Base-by-base conservation (phyloP, 2,113 vertebrate species). In the Myodes glareolus region DNA sequence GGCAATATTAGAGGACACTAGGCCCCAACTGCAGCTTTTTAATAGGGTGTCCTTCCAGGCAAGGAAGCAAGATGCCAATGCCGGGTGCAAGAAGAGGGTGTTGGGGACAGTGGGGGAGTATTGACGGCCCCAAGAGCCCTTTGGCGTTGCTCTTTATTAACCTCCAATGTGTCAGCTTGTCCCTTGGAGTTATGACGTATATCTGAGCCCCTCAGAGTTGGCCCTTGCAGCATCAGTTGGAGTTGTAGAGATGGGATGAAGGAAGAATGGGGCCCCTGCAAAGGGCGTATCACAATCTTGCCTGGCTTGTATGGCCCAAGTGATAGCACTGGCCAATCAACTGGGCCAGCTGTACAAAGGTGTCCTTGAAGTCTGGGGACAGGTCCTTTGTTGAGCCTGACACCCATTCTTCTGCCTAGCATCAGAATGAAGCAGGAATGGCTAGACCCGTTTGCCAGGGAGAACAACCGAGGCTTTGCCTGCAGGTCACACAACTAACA, bases 251-350 rank as follows among this genome's bases (percentile, higher is more conserved):
- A 6, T 0, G 2, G 42, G 36, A 0, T 47, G 47, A 45, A 50
- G 82, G 25, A 70, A 29, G n/a, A 12, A 1, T 0, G 9, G 23
- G 9, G 16, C 12, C 33, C 2, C n/a, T 25, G 0, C 0, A 3
- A 19, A 36, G 12, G 29, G 4, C 6, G 1, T 7, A 7, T 33
- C 45, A 0, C 50, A 3, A 27, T 45, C 7, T 63, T 7, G 5
- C 65, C 45, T 12, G 31, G 47, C 42, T 52, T 65, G 5, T 14
- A n/a, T 45, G 68, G n/a, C 72, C 52, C 16, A 67, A 61, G 31
- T 31, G 17, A 19, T n/a, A 31, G 58, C 36, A 7, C 39, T 45
- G 58, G 39, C 10, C 1, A 0, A 1, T 4, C n/a, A 84, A 63
- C 81, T 7, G 73, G 80, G 3, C 45, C 61, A 55, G 33, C 27